Conservation (phyloP, 2,797 vertebrate species). For the Periparus ater region DNA sequence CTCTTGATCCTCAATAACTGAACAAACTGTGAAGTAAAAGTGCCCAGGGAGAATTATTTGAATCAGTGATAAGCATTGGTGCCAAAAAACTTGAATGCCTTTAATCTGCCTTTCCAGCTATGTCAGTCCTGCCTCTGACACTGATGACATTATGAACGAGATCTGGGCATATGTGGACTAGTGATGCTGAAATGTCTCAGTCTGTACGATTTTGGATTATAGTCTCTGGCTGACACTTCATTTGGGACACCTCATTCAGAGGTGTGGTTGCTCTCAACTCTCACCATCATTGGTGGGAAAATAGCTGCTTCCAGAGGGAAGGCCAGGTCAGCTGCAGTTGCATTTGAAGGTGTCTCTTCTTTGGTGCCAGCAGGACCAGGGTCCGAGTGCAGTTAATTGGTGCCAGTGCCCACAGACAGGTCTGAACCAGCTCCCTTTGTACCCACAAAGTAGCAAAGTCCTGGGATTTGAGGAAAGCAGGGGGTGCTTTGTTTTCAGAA, state of each 20-base stretch:
- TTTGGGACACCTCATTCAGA: not conserved
- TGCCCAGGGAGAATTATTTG: not conserved
- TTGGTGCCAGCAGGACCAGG: not conserved
- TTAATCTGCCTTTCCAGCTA: not conserved
- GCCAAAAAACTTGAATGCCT: not conserved
- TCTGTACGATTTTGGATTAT: accelerated
- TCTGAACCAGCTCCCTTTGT: not conserved
- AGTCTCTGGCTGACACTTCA: not conserved
- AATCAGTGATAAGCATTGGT: not conserved
- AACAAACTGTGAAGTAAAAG: not conserved
- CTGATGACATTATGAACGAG: accelerated
- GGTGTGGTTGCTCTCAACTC: not conserved
- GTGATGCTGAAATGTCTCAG: not conserved
- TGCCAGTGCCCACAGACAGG: not conserved
- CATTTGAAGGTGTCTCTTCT: not conserved
- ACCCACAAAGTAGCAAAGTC: not conserved
- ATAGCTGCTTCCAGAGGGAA: not conserved
- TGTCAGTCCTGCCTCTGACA: not conserved
- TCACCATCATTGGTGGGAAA: not conserved
- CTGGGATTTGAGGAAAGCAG: not conserved
- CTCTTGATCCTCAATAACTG: not conserved
- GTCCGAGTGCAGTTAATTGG: not conserved
- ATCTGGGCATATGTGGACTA: not conserved
- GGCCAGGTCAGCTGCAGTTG: not conserved
- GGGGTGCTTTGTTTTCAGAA: not conserved